A percentile compares a stretch with the other conserved stretches of the same genome.
These are phyloP conservation scores for Ectobius pallidus DNA, from an alignment of 2,888 invertebrate species.

Conservation along the genomic window DNA sequence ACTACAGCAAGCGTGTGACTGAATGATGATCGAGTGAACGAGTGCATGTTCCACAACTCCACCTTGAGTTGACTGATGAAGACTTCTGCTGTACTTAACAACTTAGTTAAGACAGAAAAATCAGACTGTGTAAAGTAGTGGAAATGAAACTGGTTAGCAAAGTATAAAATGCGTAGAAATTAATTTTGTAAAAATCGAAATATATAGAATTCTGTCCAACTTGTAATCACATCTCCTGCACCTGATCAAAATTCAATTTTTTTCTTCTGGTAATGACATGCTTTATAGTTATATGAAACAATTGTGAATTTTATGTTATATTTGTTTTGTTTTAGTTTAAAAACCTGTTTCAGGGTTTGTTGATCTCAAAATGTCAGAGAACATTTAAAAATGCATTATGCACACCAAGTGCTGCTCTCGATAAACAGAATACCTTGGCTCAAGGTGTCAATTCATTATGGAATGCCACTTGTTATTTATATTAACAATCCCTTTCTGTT, in stretches of 20 bases:
- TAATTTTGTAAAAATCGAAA: not conserved
- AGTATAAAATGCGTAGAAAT: not conserved
- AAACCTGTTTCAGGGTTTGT: slow-evolving; percentile 39
- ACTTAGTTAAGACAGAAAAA: not conserved
- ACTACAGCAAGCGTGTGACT: slow-evolving; percentile 16
- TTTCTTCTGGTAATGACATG: not conserved
- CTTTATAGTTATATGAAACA: slow-evolving; percentile 1
- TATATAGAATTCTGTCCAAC: not conserved
- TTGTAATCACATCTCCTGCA: not conserved
- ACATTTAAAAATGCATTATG: slow-evolving; percentile 35
- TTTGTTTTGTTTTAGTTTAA: slow-evolving; percentile 32
- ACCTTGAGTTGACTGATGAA: not conserved
- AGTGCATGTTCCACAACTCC: not conserved
- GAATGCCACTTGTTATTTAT: no score
- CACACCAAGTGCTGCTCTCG: not conserved
- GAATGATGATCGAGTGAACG: not conserved
- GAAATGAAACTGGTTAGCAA: not conserved
- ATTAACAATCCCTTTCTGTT: no score
- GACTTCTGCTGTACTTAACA: not conserved
- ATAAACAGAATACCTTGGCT: not conserved
- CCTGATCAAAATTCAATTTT: slow-evolving; percentile 6
- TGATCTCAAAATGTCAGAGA: slow-evolving; percentile 43
- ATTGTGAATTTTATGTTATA: slow-evolving; percentile 30
- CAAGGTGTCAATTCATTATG: not conserved
- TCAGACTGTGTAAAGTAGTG: not conserved